Base-by-base conservation (phyloP, 2,797 vertebrate genomes). In the Esox masquinongy region DNA sequence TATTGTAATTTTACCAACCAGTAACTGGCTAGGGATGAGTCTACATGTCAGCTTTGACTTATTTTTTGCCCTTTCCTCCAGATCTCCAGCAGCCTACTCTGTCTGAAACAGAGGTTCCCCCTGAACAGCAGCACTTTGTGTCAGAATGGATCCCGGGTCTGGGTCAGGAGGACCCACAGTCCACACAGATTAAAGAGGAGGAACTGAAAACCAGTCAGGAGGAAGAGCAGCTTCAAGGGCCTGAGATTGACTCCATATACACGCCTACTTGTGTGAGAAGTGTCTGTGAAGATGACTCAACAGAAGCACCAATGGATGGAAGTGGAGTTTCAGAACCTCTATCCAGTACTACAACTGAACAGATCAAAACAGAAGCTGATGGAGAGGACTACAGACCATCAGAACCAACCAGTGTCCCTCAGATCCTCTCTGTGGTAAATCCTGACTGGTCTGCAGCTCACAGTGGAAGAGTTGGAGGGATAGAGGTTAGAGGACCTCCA, bases 101-200 rank as follows among this genome's bases (percentile, higher is more conserved):
- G 6, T 31, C 15, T 70, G 71, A 77, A 15, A 49, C 50, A 1
- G 67, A 22, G 53, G n/a, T 59, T 66, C 19, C 22, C 7, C 69
- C 59, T 26, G 78, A 68, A 19, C 77, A 77, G 19, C 74, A 73
- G 75, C 67, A 80, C 14, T 39, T 50, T 43, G 39, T 1, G 9
- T 19, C 56, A 0, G 26, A 31, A 7, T n/a, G 14, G 1, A 63
- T 3, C 7, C 51, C 77, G 36, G 56, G 63, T 74, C 50, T 29
- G 11, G 14, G 53, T 22, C 72, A 43, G 39, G 61, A 77, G 29
- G 72, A 19, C 5, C 4, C 74, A 69, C 68, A 81, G 72, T 50
- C 64, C 69, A 5, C 77, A 59, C 50, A 1, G 15, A 70, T 87
- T 67, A 90, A 90, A 84, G 83, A 86, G 47, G 89, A 82, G 34